A percentile compares a stretch with the other conserved stretches of the same genome.
Conservation (phyloP, 2,888 invertebrate genomes). For the Orchesella flavescens region DNA sequence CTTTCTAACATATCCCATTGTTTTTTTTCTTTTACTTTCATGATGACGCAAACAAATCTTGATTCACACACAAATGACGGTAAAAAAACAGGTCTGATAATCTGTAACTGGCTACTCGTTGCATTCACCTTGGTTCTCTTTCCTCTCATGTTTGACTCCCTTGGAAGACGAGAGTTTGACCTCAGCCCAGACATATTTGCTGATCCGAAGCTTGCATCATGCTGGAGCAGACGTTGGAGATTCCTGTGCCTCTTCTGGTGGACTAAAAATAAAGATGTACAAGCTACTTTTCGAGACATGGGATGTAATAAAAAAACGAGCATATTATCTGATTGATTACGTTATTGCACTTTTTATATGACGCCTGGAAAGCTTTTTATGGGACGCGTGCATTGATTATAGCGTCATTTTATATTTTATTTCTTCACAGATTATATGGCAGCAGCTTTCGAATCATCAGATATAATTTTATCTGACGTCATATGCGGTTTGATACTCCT, state of each 20-base stretch:
- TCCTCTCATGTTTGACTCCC: constrained; percentile 86
- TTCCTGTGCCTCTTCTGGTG: constrained; percentile 77
- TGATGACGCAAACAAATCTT: too few relatives aligned
- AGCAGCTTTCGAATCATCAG: constrained; percentile 86
- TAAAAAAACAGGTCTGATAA: constrained; percentile 80
- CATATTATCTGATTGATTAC: not conserved
- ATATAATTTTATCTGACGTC: constrained; percentile 90
- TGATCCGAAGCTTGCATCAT: constrained; percentile 79
- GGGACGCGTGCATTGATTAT: too few relatives aligned
- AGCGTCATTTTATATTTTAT: constrained; percentile 9
- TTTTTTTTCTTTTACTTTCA: too few relatives aligned
- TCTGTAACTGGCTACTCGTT: constrained; percentile 87
- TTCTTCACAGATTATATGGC: constrained; percentile 80
- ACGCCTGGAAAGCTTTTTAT: too few relatives aligned
- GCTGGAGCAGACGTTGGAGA: constrained; percentile 84
- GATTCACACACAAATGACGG: too few relatives aligned
- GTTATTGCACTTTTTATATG: not conserved
- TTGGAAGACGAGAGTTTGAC: constrained; percentile 81
- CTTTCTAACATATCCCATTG: too few relatives aligned
- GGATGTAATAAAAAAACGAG: constrained; percentile 78
- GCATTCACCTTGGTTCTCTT: constrained; percentile 83
- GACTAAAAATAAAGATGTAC: constrained; percentile 81
- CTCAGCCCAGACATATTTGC: constrained; percentile 70
- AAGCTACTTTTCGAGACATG: constrained; percentile 85
- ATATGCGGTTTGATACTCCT: constrained; percentile 90